Evolutionary conservation across 2,113 vertebrate genomes (phyloP), one percentile per base, ranked within the genome.

Genomic region (Eleginops maclovinus): DNA sequence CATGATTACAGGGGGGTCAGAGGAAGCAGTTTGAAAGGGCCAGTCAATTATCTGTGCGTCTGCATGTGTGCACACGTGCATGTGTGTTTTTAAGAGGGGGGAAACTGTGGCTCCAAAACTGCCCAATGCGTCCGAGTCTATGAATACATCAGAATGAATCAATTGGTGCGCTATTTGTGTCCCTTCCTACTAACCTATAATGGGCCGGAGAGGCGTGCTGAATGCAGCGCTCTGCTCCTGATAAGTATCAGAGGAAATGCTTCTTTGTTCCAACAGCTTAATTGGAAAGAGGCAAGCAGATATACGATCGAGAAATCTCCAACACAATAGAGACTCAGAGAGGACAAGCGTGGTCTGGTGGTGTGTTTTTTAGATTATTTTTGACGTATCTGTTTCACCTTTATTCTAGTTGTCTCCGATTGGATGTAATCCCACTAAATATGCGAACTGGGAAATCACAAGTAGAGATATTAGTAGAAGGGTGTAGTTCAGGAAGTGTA

Each of bases 101-200:
- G 13, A 22, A 50, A 64, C 79, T 40, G 62, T 75, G 81, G 81
- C 79, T 87, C 68, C 10, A 75, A 65, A 47, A 68, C 79, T 72
- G 79, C 83, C 87, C 80, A 88, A 89, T 72, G 73, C 61, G 54
- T 85, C 72, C 14, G 49, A 75, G 74, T 81, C 65, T 70, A 72
- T 76, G 81, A 84, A 77, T 82, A n/a, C 72, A 83, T 75, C 65
- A 11, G 77, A 83, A 65, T 75, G 72, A 88, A 89, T 85, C 83
- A 89, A 77, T 82, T 44, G 69, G 61, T 77, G 80, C 76, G 83
- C 87, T 91, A 91, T 92, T 93, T 92, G 87, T 71, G 88, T 92
- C 86, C 83, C 73, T 92, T 90, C 88, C 89, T 68, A 67, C 87
- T 81, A 87, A 90, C 79, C 82, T 90, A 75, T 93, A 91, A 90